Conservation (phyloP, 2,888 invertebrate species). For the Argyra leucocephala region DNA sequence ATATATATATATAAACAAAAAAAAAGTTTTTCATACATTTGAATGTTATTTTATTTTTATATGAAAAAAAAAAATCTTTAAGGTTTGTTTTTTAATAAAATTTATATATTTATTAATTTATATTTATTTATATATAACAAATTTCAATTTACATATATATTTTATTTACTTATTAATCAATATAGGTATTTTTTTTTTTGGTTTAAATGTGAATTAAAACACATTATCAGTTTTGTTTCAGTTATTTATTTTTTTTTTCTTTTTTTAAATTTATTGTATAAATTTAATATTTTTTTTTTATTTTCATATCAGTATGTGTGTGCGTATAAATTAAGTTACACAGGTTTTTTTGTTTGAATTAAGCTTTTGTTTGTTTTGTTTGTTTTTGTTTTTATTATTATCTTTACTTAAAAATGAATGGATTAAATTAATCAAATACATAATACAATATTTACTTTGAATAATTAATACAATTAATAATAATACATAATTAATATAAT, state of each 20-base stretch:
- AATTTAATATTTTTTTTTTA: background rate
- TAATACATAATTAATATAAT: background rate
- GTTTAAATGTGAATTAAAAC: background rate
- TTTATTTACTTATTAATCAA: background rate
- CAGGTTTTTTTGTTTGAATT: background rate
- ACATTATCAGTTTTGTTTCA: background rate
- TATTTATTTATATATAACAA: constrained; percentile 2
- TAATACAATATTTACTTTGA: background rate
- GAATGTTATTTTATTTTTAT: no score
- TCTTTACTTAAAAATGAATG: background rate
- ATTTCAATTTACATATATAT: constrained; percentile 1
- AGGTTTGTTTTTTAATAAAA: background rate
- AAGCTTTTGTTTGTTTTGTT: background rate
- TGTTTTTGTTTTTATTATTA: background rate
- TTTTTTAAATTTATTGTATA: background rate
- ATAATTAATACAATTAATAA: background rate
- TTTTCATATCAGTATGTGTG: background rate
- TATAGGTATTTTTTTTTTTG: background rate
- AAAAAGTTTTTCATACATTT: no score
- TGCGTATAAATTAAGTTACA: constrained; percentile 6
- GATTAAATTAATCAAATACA: background rate
- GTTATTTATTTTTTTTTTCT: background rate
- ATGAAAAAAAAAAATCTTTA: background rate
- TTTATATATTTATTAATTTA: background rate
- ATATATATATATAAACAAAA: no score